These are phyloP conservation scores for Cistogaster globosa DNA, from an alignment of 2,888 invertebrate species.

Conservation along the genomic window DNA sequence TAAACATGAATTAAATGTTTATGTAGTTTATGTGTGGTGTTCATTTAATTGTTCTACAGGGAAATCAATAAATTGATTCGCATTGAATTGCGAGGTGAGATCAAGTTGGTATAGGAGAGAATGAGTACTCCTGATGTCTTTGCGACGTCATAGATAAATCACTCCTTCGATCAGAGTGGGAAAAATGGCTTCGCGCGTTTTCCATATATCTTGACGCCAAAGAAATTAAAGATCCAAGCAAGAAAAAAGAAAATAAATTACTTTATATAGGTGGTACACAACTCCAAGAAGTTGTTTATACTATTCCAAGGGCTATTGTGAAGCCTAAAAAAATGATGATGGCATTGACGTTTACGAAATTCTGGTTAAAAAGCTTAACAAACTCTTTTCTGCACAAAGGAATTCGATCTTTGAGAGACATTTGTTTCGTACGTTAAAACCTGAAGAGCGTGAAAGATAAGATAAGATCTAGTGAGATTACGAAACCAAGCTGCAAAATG, in stretches of 20 bases:
- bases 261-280: slow-evolving; percentile 65
- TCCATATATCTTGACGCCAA: slow-evolving; percentile 58
- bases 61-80: slow-evolving; percentile 39
- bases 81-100: slow-evolving; percentile 28
- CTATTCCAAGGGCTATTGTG: slow-evolving; percentile 42
- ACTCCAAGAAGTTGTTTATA: slow-evolving; percentile 55
- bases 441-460: slow-evolving; percentile 75
- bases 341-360: slow-evolving; percentile 13
- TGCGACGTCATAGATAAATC: slow-evolving; percentile 42
- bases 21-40: not conserved
- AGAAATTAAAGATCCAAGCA: slow-evolving; percentile 54
- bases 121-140: slow-evolving; percentile 32
- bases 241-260: slow-evolving; percentile 60
- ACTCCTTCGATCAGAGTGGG: slow-evolving; percentile 55
- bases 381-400: slow-evolving; percentile 59
- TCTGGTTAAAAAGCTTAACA: slow-evolving; percentile 39
- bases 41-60: not conserved
- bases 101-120: not conserved
- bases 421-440: slow-evolving; percentile 66
- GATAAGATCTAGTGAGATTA: slow-evolving; percentile 75
- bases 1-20: no score
- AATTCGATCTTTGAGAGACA: slow-evolving; percentile 73
- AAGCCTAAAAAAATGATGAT: not conserved
- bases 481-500: slow-evolving; percentile 64
- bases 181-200: slow-evolving; percentile 58